Evolutionary conservation across 2,113 vertebrate genomes (phyloP).

Genomic region (Zeus faber): DNA sequence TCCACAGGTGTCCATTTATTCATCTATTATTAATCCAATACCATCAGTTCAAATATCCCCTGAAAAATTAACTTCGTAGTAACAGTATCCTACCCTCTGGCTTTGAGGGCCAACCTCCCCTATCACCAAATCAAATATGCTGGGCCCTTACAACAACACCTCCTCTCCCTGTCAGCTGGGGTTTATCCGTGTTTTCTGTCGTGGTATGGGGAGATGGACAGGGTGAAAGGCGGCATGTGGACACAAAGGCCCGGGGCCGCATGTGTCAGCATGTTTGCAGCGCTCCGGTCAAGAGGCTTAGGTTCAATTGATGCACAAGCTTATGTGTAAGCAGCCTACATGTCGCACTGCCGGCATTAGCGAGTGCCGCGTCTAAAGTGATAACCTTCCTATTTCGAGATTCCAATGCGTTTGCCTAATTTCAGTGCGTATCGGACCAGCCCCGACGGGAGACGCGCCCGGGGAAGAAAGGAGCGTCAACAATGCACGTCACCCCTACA

Average conservation of each 20-base stretch:
- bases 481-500: too few species aligned
- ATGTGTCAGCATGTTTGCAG: conserved; percentile 78
- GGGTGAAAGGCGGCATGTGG: not conserved
- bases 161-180: not conserved
- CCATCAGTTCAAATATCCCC: conserved; percentile 39
- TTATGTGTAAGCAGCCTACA: conserved; percentile 65
- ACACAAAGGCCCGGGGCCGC: conserved; percentile 63
- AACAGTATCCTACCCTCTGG: conserved; percentile 7
- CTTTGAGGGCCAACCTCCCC: too few species aligned
- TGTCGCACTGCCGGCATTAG: conserved; percentile 50
- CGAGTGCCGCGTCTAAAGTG: conserved; percentile 7
- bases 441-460: too few species aligned
- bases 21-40: conserved; percentile 63
- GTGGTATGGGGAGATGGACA: not conserved
- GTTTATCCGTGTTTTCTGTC: conserved; percentile 20
- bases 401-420: too few species aligned
- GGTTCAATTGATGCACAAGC: conserved; percentile 77
- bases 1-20: conserved; percentile 38
- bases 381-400: conserved; percentile 32
- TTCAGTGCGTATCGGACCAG: too few species aligned
- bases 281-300: conserved; percentile 73
- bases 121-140: conserved; percentile 1
- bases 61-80: conserved; percentile 50
- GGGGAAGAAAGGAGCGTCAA: too few species aligned
- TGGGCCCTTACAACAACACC: conserved; percentile 6